These are phyloP conservation scores for Epiblema foenella DNA, from an alignment of 2,888 invertebrate genomes.

Conservation along the genomic window DNA sequence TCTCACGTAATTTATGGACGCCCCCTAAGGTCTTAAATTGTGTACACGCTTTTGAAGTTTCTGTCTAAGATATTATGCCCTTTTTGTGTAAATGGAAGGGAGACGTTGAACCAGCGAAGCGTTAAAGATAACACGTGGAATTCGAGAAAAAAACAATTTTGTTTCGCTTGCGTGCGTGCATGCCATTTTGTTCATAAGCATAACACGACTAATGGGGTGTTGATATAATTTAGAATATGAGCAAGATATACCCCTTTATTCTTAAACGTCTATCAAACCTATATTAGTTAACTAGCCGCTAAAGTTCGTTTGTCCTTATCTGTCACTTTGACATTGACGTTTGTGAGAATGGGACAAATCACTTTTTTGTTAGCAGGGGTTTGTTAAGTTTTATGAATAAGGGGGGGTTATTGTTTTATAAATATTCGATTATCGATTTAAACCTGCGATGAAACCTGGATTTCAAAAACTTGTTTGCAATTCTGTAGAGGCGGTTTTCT, in stretches of 20 bases:
- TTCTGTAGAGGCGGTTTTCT: too few relatives aligned
- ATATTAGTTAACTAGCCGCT: too few relatives aligned
- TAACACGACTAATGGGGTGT: neutral
- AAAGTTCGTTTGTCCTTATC: too few relatives aligned
- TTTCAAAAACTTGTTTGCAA: neutral
- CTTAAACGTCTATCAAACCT: too few relatives aligned
- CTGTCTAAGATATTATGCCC: conserved; percentile 6
- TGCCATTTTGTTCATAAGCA: conserved; percentile 24
- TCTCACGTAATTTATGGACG: too few relatives aligned
- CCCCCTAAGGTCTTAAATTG: neutral
- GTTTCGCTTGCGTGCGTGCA: conserved; percentile 31
- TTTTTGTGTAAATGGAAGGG: neutral
- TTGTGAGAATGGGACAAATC: too few relatives aligned
- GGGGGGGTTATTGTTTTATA: too few relatives aligned
- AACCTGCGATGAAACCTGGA: neutral
- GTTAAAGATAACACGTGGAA: conserved; percentile 33
- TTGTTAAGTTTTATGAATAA: too few relatives aligned
- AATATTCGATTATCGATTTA: neutral
- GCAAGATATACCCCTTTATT: neutral
- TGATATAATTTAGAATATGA: neutral
- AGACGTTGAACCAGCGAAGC: conserved; percentile 7
- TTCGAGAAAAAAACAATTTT: conserved; percentile 24
- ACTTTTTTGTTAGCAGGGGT: too few relatives aligned
- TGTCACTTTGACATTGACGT: too few relatives aligned
- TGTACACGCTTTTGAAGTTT: neutral